A percentile compares a stretch with the other conserved stretches of the same genome.
These are phyloP conservation scores for Pollenia amentaria DNA, from an alignment of 2,888 invertebrate genomes.

Conservation along the genomic window DNA sequence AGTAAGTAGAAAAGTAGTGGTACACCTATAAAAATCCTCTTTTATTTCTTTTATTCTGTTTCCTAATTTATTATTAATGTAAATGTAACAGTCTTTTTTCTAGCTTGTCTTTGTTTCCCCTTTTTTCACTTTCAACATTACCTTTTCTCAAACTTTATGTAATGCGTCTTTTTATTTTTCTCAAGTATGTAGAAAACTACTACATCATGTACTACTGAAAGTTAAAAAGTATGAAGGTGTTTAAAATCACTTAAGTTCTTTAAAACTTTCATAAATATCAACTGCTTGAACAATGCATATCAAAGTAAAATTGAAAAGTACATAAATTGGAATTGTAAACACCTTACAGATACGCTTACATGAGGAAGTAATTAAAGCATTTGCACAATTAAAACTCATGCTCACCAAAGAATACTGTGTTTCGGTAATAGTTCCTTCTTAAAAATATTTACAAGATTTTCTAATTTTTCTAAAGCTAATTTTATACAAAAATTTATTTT, in stretches of 20 bases:
- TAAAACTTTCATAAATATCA: background rate
- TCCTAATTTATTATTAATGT: conserved; percentile 34
- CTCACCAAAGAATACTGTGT: too few relatives aligned
- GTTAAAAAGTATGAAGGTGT: background rate
- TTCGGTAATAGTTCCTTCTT: too few relatives aligned
- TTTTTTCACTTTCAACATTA: conserved; percentile 45
- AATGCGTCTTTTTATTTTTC: conserved; percentile 41
- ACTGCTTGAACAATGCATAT: background rate
- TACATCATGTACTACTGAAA: conserved; percentile 1
- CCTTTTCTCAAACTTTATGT: conserved; percentile 29
- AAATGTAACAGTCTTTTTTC: conserved; percentile 21
- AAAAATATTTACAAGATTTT: too few relatives aligned
- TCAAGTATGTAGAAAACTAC: conserved; percentile 2
- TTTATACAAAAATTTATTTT: too few relatives aligned
- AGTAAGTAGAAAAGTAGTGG: background rate
- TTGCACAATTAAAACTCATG: too few relatives aligned
- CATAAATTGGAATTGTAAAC: too few relatives aligned
- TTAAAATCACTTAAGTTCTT: background rate
- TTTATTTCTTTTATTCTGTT: background rate
- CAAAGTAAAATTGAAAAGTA: too few relatives aligned
- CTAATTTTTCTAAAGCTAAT: too few relatives aligned
- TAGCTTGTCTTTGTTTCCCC: background rate
- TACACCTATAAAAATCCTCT: background rate
- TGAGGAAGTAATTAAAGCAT: too few relatives aligned
- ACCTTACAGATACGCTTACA: too few relatives aligned